A percentile compares a stretch with the other conserved stretches of the same genome.
phyloP scores from a whole-genome alignment of 2,113 vertebrate genomes.

The Hemicordylus capensis region DNA sequence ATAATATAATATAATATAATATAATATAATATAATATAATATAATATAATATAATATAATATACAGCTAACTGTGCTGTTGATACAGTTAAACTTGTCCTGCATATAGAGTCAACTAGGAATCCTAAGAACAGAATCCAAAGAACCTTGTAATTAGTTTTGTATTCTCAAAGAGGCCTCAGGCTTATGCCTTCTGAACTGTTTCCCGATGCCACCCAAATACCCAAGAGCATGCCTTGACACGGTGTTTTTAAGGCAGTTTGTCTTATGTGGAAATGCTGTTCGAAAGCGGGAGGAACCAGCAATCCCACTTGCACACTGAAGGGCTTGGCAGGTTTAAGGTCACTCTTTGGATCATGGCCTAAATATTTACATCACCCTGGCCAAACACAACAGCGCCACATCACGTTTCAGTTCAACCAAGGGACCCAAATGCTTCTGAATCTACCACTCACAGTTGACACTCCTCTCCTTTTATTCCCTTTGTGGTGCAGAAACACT shows the following conservation, averaged over 20 bases:
- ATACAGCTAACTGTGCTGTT: not conserved
- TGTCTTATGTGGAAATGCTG: not conserved
- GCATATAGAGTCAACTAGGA: not conserved
- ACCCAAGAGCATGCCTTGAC: too few species aligned
- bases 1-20: not conserved
- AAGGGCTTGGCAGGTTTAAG: not conserved
- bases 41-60: fast-evolving
- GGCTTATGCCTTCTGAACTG: too few species aligned
- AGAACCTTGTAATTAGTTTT: not conserved
- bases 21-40: too few species aligned
- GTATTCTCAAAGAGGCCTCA: too few species aligned
- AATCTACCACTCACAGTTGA: constrained; percentile 88
- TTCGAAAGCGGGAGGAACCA: not conserved
- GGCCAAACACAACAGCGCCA: not conserved
- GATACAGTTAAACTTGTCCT: too few species aligned
- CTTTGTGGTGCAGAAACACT: constrained; percentile 98
- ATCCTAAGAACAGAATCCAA: not conserved
- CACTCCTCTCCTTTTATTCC: constrained; percentile 98
- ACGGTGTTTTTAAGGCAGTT: not conserved
- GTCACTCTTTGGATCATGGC: not conserved
- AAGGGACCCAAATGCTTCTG: not conserved
- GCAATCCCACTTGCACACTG: not conserved
- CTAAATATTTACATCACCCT: not conserved
- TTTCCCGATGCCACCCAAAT: too few species aligned
- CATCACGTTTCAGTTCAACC: not conserved